phyloP scores from a whole-genome alignment of 2,797 vertebrate genomes.

The Pipistrellus kuhlii region DNA sequence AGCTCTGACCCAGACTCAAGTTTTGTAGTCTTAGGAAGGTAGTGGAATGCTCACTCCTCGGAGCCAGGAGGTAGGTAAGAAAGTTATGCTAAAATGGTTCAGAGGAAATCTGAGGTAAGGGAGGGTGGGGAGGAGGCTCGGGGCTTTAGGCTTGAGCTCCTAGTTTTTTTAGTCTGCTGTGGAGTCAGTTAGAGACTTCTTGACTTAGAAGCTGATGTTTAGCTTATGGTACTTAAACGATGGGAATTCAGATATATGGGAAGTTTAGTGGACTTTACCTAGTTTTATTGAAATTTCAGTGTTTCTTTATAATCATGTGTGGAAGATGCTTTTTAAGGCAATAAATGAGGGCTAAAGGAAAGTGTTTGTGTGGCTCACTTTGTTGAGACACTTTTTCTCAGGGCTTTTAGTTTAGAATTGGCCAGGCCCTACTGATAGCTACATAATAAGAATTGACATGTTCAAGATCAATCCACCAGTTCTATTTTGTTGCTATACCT shows the following conservation, averaged over 20 bases:
- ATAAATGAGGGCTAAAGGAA: not conserved
- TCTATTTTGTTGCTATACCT: not conserved
- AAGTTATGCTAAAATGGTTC: rapidly evolving
- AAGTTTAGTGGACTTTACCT: not conserved
- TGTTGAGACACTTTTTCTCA: not conserved
- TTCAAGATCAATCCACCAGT: not conserved
- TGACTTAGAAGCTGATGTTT: not conserved
- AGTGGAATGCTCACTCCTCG: not conserved
- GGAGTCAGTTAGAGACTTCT: not conserved
- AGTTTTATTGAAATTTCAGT: conserved; percentile 40
- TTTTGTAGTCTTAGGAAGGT: not conserved
- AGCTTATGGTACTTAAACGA: conserved; percentile 18
- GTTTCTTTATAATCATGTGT: conserved; percentile 4
- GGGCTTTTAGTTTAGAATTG: not conserved
- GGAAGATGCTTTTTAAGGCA: not conserved
- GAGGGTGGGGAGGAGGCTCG: not conserved
- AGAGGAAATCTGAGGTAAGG: not conserved
- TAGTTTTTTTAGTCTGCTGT: not conserved
- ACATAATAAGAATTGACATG: not conserved
- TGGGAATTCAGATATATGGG: not conserved
- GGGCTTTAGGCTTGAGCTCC: not conserved
- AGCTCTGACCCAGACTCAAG: not conserved
- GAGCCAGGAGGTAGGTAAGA: too few relatives aligned
- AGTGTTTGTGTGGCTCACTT: not conserved
- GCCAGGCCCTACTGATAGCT: not conserved